Evolutionary conservation across 2,797 vertebrate genomes (phyloP).

Genomic region (Danionella dracula): DNA sequence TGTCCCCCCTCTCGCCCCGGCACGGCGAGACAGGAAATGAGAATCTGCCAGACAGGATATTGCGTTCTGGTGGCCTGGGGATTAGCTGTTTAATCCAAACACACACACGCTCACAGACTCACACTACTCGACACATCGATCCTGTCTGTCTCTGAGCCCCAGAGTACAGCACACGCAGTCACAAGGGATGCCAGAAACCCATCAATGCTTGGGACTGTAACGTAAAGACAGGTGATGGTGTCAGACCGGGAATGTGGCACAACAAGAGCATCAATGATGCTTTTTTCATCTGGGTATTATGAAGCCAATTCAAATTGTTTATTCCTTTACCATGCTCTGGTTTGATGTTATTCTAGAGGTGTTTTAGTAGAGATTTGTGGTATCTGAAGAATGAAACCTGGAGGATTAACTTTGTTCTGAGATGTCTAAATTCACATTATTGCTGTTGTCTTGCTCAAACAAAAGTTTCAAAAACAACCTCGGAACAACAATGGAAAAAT

Average conservation of each 20-base stretch:
- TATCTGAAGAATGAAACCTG: too few species aligned
- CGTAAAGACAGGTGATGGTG: constrained; percentile 25
- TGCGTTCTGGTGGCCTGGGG: constrained; percentile 86
- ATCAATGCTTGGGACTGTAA: constrained; percentile 22
- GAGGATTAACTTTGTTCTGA: too few species aligned
- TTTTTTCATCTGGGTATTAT: background rate
- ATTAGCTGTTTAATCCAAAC: constrained; percentile 85
- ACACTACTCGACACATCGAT: constrained; percentile 40
- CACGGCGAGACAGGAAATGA: constrained; percentile 88
- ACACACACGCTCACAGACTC: constrained; percentile 62
- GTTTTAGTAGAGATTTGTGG: too few species aligned
- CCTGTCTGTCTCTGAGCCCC: constrained; percentile 39
- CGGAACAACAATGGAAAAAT: too few species aligned
- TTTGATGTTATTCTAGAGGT: too few species aligned
- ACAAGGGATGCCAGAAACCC: constrained; percentile 22
- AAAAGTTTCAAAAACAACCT: too few species aligned
- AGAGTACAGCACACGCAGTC: constrained; percentile 33
- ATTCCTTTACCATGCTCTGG: too few species aligned
- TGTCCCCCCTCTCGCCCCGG: constrained; percentile 64
- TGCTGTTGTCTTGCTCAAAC: too few species aligned
- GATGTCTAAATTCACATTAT: too few species aligned
- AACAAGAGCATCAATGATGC: background rate
- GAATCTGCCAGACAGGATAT: constrained; percentile 90
- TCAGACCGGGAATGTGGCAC: constrained; percentile 21
- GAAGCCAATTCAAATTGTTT: too few species aligned